Evolutionary conservation across 2,113 vertebrate genomes (phyloP).

Genomic region (Mastomys coucha): DNA sequence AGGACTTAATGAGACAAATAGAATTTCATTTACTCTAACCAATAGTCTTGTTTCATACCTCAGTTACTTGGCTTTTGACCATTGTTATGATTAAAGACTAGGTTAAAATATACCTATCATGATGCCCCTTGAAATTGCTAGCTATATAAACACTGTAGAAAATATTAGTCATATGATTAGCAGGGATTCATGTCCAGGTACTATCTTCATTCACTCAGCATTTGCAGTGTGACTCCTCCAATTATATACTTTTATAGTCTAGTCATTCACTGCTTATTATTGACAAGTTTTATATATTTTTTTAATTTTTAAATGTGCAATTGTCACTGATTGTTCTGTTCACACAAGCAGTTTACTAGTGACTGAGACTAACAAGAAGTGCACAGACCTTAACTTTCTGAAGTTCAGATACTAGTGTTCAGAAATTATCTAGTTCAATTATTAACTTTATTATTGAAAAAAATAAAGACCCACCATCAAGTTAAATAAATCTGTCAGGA

Average conservation of each 20-base stretch:
- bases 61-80: background rate
- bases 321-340: background rate
- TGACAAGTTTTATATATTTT: conserved; percentile 8
- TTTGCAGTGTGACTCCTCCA: background rate
- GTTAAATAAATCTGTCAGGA: conserved; percentile 35
- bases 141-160: background rate
- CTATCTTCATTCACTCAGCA: background rate
- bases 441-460: background rate
- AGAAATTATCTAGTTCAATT: background rate
- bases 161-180: background rate
- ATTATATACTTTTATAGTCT: background rate
- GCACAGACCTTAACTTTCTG: background rate
- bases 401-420: background rate
- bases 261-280: background rate
- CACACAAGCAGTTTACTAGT: background rate
- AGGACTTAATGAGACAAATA: background rate
- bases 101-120: background rate
- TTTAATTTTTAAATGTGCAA: background rate
- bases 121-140: background rate
- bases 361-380: conserved; percentile 14
- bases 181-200: conserved; percentile 4
- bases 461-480: background rate
- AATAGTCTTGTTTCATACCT: conserved; percentile 29
- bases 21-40: background rate
- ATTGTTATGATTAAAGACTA: conserved; percentile 36